phyloP scores from a whole-genome alignment of 2,113 vertebrate genomes.

The Pachyramphus minor region DNA sequence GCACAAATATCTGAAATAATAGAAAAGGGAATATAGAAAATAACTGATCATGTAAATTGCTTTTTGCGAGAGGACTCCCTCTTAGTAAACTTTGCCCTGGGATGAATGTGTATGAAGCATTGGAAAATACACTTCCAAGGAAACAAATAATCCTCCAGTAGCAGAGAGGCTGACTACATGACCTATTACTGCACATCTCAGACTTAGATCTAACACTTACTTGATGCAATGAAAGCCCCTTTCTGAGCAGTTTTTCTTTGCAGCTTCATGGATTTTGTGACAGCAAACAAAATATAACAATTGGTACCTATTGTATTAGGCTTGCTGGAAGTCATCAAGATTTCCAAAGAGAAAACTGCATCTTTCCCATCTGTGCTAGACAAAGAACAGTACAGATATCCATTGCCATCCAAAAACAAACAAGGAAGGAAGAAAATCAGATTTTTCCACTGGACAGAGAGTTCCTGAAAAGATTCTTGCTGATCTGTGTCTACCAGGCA shows the following conservation, averaged over 20 bases:
- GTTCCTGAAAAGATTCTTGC: neutral
- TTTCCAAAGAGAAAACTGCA: neutral
- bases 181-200: neutral
- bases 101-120: neutral
- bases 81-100: conserved; percentile 7
- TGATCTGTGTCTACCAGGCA: neutral
- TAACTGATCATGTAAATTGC: conserved; percentile 44
- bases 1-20: conserved; percentile 37
- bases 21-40: conserved; percentile 41
- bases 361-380: neutral
- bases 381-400: neutral
- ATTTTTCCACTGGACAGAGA: neutral
- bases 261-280: neutral
- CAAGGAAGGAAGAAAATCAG: neutral
- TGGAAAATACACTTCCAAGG: neutral
- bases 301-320: neutral
- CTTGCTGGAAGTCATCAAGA: neutral
- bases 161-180: neutral
- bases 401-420: neutral
- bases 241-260: neutral
- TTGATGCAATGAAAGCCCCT: neutral
- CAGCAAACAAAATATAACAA: neutral
- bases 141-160: neutral
- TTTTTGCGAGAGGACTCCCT: conserved; percentile 12
- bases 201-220: neutral